A percentile compares a stretch with the other conserved stretches of the same genome.
Conservation (phyloP, 1,140 invertebrate genomes). For the Globodera rostochiensis region DNA sequence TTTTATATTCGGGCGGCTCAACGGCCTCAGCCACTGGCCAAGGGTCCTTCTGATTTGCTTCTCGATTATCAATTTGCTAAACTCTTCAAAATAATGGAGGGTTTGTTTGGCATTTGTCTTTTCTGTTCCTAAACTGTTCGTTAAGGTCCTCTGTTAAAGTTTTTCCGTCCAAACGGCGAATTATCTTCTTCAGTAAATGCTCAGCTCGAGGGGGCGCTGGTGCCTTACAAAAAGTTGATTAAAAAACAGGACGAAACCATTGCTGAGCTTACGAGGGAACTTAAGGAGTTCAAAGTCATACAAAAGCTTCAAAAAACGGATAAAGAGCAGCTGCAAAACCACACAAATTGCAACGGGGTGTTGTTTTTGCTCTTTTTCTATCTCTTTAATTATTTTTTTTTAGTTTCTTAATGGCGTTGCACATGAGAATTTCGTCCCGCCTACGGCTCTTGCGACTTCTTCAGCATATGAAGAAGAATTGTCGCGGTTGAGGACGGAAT, state of each 20-base stretch:
- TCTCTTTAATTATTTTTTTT: not conserved
- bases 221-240: constrained; percentile 83
- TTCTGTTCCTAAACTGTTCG: not conserved
- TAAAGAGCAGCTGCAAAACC: constrained; percentile 68
- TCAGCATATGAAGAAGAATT: not conserved
- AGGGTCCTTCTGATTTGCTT: constrained; percentile 78
- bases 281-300: constrained; percentile 77
- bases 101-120: constrained; percentile 43
- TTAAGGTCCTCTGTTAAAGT: constrained; percentile 56
- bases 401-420: constrained; percentile 12
- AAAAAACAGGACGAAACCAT: constrained; percentile 79
- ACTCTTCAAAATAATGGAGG: constrained; percentile 68
- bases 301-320: not conserved
- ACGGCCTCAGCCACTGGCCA: constrained; percentile 83
- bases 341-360: constrained; percentile 24
- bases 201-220: constrained; percentile 67
- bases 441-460: not conserved
- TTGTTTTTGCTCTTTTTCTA: not conserved
- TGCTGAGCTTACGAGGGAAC: constrained; percentile 74
- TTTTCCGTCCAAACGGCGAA: constrained; percentile 48
- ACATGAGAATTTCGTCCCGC: constrained; percentile 5
- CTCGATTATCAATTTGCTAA: constrained; percentile 86
- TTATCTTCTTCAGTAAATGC: constrained; percentile 19
- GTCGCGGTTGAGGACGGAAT: constrained; percentile 18
- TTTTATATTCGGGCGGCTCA: constrained; percentile 86